These are phyloP conservation scores for Sciurus vulgaris DNA, from an alignment of 2,797 vertebrate genomes.

Conservation along the genomic window DNA sequence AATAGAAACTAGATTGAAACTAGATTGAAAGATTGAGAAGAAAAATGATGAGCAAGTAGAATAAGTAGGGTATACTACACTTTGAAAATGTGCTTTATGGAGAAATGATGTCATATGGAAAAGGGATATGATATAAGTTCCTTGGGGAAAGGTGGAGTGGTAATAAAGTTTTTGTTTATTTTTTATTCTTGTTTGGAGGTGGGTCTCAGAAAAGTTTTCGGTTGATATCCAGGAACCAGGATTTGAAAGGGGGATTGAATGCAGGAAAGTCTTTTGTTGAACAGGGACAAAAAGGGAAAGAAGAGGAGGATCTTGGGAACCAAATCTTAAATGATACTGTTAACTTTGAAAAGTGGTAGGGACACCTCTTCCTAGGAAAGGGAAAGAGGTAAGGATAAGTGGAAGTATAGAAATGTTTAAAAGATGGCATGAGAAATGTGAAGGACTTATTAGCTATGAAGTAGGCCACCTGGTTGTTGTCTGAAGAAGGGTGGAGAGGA, in stretches of 20 bases:
- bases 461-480: background rate
- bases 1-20: slow-evolving; percentile 41
- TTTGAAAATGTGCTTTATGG: slow-evolving; percentile 17
- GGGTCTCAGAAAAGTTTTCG: background rate
- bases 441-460: background rate
- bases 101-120: background rate
- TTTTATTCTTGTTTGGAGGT: background rate
- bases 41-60: slow-evolving; percentile 28
- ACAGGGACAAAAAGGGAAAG: background rate
- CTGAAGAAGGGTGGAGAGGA: background rate
- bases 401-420: background rate
- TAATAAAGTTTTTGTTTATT: background rate
- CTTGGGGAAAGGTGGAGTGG: background rate
- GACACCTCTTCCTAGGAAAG: background rate
- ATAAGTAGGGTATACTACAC: background rate
- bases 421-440: background rate
- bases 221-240: background rate
- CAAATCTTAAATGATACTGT: background rate
- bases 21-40: slow-evolving; percentile 50
- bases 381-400: background rate
- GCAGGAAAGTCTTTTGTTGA: slow-evolving; percentile 1
- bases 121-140: background rate
- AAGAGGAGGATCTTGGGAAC: background rate
- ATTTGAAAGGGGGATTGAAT: background rate
- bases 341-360: background rate